Base-by-base conservation (phyloP, 1,140 invertebrate genomes). In the Atta texana region DNA sequence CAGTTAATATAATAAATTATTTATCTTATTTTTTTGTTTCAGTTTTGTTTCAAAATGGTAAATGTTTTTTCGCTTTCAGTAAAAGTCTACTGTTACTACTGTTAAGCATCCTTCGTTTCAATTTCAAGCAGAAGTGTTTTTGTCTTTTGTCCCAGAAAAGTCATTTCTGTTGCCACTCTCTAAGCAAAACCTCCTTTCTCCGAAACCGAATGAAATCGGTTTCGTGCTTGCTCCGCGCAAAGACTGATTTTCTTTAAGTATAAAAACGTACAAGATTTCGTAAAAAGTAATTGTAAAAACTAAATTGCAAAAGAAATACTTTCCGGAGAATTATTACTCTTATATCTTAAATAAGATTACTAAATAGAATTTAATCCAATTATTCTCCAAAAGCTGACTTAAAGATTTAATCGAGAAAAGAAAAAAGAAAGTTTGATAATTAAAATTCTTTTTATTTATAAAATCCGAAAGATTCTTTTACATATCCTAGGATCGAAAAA, bases 61-160 rank as follows among this genome's bases (percentile, higher is more conserved):
- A 75, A 49, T 10, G n/a, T 61, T 61, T 63, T 72, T 63, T 31
- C 53, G 18, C 55, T 80, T 18, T 5, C 18, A 24, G 8, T 14
- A 61, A 74, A 61, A 75, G 59, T 84, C 18, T 49, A 49, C 55
- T 24, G 39, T 39, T 74, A 84, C 31, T 74, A 84, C 31, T 49
- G 53, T 16, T 34, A 44, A 84, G 80, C 55, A 61, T n/a, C 28
- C 39, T 5, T 14, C 14, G 44, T 61, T 80, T 80, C 53, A 44
- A 34, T 84, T 75, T 74, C 55, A 61, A 82, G 24, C 21, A 61
- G 16, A 81, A 84, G 44, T 28, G 31, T 84, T 84, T 81, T 74
- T 84, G 44, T 10, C 66, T 2, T 78, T 57, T 71, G 16, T 63
- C 69, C 55, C 69, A 44, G n/a, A 75, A 24, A 64, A 34, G 28